Evolutionary conservation across 2,113 vertebrate species (phyloP), one percentile per base, ranked within the genome.

Genomic region (Xerus inauris): DNA sequence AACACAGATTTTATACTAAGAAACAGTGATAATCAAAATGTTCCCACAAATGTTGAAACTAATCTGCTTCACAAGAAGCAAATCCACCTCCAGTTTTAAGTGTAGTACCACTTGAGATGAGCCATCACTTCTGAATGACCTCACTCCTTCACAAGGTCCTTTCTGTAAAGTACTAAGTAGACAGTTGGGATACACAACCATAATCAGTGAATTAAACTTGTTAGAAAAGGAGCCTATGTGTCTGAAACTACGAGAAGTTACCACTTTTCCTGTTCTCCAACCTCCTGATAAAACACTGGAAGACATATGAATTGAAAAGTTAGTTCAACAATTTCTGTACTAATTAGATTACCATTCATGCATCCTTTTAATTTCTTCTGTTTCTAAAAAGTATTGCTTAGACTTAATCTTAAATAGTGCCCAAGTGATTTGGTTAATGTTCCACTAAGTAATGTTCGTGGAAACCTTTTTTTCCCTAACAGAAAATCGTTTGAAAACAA

Each of bases 61-160:
- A 87, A 83, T 22, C 87, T 97, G 91, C 86, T 95, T 97, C 83
- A 87, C 81, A 94, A 89, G 88, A 88, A 92, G 59, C 76, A 82
- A 73, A 96, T 17, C 9, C 9, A 64, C 17, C 49, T 47, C n/a
- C 47, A 77, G 19, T 62, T 71, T 0, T 89, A 62, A 83, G 26
- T 62, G 2, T 30, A 62, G 26, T 17, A 59, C 12, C 12, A 69
- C 7, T 28, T 1, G 84, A 57, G 71, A 84, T 79, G 83, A 94
- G 67, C 75, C 71, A 77, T 49, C 51, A 12, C n/a, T 19, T 75
- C 76, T 1, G 8, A 2, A 4, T 40, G 49, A 5, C 28, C 47
- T 89, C 62, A 77, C 16, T 79, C 32, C 69, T 19, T 69, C 35
- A 67, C 20, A 57, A 28, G 2, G 6, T 40, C 19, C 22, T 89